A percentile compares a stretch with the other conserved stretches of the same genome.
Conservation (phyloP, 2,113 vertebrate genomes). For the Passer domesticus region DNA sequence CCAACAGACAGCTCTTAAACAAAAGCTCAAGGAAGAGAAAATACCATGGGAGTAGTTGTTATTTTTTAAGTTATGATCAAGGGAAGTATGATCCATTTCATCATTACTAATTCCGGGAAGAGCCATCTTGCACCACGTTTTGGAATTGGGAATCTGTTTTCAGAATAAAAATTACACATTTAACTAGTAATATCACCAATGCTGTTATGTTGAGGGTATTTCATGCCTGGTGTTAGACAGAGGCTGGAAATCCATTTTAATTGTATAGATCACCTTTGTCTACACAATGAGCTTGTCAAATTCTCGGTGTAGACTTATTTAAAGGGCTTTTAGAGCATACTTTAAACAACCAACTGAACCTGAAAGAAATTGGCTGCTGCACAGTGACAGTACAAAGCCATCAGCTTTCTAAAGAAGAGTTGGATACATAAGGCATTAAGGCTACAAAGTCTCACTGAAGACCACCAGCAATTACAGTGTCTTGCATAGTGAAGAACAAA, state of each 20-base stretch:
- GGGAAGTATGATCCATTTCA: neutral
- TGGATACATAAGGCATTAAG: constrained; percentile 18
- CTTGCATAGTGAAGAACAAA: constrained; percentile 53
- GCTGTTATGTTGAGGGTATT: neutral
- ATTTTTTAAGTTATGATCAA: neutral
- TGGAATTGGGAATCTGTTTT: neutral
- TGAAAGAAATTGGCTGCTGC: neutral
- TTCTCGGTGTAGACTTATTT: neutral
- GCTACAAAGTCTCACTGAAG: neutral
- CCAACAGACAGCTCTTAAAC: neutral
- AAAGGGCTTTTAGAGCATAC: neutral
- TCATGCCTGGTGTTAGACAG: neutral
- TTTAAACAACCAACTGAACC: neutral
- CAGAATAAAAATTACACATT: neutral
- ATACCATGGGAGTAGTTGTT: neutral
- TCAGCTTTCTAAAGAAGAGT: neutral
- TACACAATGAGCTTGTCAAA: neutral
- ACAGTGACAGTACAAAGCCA: neutral
- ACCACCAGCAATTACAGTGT: neutral
- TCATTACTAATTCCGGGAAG: neutral
- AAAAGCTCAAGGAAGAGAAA: neutral
- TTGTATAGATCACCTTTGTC: neutral
- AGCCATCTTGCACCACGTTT: neutral
- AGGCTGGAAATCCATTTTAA: neutral
- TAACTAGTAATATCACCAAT: neutral